Percentiles rank a stretch among this genome's conserved stretches.
Conservation (phyloP, 1,140 invertebrate genomes). For the Ladona fulva region DNA sequence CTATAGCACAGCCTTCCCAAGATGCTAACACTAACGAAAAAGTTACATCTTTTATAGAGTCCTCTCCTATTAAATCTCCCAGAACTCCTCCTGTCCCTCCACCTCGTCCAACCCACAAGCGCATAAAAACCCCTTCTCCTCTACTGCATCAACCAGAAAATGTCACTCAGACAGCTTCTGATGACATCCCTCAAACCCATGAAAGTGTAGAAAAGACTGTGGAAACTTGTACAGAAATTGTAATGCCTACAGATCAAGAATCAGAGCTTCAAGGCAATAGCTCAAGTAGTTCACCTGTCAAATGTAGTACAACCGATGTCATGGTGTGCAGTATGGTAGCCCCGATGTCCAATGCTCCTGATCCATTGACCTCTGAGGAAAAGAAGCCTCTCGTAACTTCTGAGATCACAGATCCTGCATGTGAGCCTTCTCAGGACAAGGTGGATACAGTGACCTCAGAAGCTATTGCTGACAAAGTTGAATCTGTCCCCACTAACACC, state of each 20-base stretch:
- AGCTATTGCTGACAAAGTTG: neutral
- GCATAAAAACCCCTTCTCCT: neutral
- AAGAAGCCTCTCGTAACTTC: neutral
- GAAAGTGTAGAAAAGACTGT: neutral
- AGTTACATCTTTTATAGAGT: neutral
- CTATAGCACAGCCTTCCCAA: neutral
- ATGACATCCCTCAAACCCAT: neutral
- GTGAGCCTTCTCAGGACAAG: neutral
- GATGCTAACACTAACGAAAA: neutral
- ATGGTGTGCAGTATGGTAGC: neutral
- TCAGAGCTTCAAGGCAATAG: neutral
- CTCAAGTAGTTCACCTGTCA: neutral
- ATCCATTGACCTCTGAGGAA: neutral
- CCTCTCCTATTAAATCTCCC: neutral
- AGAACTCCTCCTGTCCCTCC: neutral
- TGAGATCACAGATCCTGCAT: neutral
- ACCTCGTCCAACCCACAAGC: neutral
- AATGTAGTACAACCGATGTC: neutral
- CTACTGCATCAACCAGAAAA: neutral
- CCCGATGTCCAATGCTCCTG: neutral
- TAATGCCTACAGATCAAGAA: neutral
- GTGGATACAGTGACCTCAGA: neutral
- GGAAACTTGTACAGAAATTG: neutral
- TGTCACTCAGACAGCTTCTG: neutral
- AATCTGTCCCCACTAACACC: neutral